These are phyloP conservation scores for Callinectes sapidus DNA, from an alignment of 2,888 invertebrate species.

Conservation along the genomic window DNA sequence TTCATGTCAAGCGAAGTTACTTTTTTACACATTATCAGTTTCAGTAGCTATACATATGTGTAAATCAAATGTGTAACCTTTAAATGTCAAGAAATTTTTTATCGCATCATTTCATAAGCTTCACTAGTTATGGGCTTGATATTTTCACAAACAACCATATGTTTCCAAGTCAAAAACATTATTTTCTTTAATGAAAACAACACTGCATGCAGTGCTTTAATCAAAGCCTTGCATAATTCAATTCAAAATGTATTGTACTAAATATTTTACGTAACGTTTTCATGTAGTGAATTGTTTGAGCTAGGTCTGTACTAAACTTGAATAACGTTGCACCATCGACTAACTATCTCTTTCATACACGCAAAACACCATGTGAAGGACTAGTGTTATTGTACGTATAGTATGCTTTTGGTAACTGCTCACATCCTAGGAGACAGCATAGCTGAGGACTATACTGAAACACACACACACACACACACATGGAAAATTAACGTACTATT, in stretches of 20 bases:
- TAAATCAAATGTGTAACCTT: too few relatives aligned
- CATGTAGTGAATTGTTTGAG: neutral
- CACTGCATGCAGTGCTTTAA: neutral
- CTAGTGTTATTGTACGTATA: neutral
- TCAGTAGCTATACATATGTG: too few relatives aligned
- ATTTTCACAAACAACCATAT: neutral
- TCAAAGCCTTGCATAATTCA: too few relatives aligned
- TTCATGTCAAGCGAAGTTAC: too few relatives aligned
- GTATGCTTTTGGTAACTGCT: neutral
- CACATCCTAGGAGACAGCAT: neutral
- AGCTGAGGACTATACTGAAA: neutral
- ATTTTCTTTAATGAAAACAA: neutral
- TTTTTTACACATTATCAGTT: too few relatives aligned
- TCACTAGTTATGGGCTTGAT: neutral
- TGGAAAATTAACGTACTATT: neutral
- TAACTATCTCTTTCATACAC: neutral
- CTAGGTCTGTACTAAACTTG: neutral
- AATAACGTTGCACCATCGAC: neutral
- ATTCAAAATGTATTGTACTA: too few relatives aligned
- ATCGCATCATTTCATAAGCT: neutral
- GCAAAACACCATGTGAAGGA: neutral
- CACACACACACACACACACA: slow-evolving; percentile 20
- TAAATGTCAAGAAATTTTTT: neutral
- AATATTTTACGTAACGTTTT: neutral
- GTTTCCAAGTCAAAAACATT: neutral